Conservation (phyloP, 2,888 invertebrate species). For the Epinotia demarniana region DNA sequence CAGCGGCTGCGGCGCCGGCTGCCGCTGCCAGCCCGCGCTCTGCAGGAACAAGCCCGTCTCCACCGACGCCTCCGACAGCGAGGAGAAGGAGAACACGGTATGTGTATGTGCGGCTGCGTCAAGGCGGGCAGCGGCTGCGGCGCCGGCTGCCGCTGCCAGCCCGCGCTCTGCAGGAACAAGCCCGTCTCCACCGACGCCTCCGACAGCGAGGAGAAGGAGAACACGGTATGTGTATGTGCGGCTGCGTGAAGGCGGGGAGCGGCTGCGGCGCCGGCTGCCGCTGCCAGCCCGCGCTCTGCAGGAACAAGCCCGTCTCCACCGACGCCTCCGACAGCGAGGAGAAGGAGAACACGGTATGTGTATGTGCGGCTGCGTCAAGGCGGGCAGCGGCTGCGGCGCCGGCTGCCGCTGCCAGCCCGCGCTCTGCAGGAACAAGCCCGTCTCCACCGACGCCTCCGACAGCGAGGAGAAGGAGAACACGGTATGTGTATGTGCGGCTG, state of each 20-base stretch:
- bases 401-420: constrained; percentile 83
- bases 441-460: constrained; percentile 54
- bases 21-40: constrained; percentile 79
- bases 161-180: constrained; percentile 71
- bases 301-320: constrained; percentile 60
- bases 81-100: constrained; percentile 61
- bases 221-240: constrained; percentile 72
- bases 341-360: constrained; percentile 53
- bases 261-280: constrained; percentile 81
- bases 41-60: constrained; percentile 69
- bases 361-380: constrained; percentile 86
- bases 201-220: constrained; percentile 69
- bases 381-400: constrained; percentile 69
- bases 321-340: constrained; percentile 64
- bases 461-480: constrained; percentile 65
- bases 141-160: constrained; percentile 81
- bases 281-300: constrained; percentile 78
- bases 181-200: constrained; percentile 49
- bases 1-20: constrained; percentile 73
- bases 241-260: constrained; percentile 82
- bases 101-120: constrained; percentile 85
- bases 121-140: constrained; percentile 79
- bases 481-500: constrained; percentile 83
- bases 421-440: constrained; percentile 69
- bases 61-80: constrained; percentile 58